Evolutionary conservation across 2,888 invertebrate species (phyloP).

Genomic region (Xestia rhomboidea): DNA sequence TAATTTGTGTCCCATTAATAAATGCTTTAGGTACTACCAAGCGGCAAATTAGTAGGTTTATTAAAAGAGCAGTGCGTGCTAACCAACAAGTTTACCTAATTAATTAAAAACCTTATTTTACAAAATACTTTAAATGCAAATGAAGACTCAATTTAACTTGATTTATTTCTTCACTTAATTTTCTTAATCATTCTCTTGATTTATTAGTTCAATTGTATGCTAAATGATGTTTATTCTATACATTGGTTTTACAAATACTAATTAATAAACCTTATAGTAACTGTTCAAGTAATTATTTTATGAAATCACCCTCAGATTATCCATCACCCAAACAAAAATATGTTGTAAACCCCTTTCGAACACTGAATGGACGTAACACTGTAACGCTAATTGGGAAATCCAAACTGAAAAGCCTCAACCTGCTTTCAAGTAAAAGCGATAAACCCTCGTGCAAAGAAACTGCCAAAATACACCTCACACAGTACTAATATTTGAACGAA

Average conservation of each 20-base stretch:
- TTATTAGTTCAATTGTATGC: neutral
- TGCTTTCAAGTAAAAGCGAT: conserved; percentile 1
- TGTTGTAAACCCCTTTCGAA: neutral
- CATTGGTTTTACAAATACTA: neutral
- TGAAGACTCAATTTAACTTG: neutral
- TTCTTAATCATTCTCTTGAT: neutral
- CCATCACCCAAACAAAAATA: neutral
- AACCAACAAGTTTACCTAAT: neutral
- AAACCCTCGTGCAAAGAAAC: neutral
- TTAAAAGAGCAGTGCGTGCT: conserved; percentile 1
- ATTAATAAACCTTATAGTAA: neutral
- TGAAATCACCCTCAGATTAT: neutral
- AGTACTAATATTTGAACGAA: conserved; percentile 33
- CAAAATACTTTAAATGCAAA: conserved; percentile 1
- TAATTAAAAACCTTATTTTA: conserved; percentile 17
- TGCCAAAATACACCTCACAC: conserved; percentile 17
- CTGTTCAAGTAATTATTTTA: neutral
- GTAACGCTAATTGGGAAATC: conserved; percentile 14
- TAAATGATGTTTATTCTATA: neutral
- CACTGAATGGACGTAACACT: neutral
- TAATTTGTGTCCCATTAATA: neutral
- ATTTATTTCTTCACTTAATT: conserved; percentile 1
- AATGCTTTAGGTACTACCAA: conserved; percentile 3
- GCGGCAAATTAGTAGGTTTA: neutral
- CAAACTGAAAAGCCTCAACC: conserved; percentile 4